Evolutionary conservation across 2,113 vertebrate species (phyloP).

Genomic region (Tetrax tetrax): DNA sequence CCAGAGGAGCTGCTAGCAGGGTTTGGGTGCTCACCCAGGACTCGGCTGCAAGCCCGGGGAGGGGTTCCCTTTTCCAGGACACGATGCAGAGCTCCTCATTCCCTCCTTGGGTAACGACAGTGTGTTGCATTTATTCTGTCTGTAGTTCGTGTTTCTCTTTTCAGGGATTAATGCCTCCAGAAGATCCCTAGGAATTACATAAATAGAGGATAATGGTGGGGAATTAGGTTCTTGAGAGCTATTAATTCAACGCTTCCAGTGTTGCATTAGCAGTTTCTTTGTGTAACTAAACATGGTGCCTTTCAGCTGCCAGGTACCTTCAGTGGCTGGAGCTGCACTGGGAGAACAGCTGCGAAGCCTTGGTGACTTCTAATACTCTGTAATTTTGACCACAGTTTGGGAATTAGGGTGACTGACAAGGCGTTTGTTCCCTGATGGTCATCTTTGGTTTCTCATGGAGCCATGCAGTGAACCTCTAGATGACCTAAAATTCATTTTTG

Average conservation of each 20-base stretch:
- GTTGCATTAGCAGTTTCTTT: not conserved
- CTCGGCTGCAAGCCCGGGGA: not conserved
- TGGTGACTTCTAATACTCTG: not conserved
- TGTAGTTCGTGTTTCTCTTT: not conserved
- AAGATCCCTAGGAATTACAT: not conserved
- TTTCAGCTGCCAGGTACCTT: not conserved
- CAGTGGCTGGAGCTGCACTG: not conserved
- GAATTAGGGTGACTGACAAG: not conserved
- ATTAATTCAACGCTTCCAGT: not conserved
- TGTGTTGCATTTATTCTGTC: rapidly evolving
- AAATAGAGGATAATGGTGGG: not conserved
- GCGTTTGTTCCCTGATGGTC: not conserved
- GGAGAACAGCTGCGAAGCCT: not conserved
- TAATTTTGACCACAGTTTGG: not conserved
- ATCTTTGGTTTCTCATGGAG: not conserved
- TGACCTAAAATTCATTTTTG: not conserved
- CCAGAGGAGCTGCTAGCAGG: not conserved
- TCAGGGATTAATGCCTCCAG: not conserved
- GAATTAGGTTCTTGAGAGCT: not conserved
- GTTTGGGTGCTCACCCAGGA: not conserved
- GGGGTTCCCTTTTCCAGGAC: not conserved
- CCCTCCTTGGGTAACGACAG: not conserved
- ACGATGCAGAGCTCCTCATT: rapidly evolving
- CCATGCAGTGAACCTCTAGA: not conserved
- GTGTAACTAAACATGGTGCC: not conserved